Base-by-base conservation (phyloP, 2,113 vertebrate genomes). In the Brachyistius frenatus region DNA sequence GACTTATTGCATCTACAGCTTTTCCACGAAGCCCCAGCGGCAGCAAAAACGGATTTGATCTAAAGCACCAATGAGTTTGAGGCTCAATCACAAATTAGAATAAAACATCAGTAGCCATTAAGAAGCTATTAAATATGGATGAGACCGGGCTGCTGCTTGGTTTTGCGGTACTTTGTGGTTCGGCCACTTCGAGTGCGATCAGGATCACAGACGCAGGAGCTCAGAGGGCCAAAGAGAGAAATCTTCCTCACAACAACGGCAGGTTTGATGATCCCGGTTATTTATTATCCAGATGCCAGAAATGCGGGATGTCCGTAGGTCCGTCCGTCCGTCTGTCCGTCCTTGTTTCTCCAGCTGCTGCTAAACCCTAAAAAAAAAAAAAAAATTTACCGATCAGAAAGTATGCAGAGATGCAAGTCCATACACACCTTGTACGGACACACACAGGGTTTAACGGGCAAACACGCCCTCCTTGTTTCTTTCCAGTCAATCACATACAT, bases 31-130 rank as follows among this genome's bases (percentile, higher is more conserved):
- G 78, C 62, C 46, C n/a, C 83, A 57, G 49, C 5, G 0, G 70
- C 55, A 15, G 39, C 62, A 52, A 39, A 78, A 23, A 23, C 23
- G 23, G 23, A 61, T 62, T 56, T 62, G 32, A 77, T 75, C 36
- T 13, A 56, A 60, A 46, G 13, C 30, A 52, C 7, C 58, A 39
- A 75, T 58, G 56, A 74, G 63, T 73, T 67, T 35, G 33, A 53
- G 47, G 57, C 50, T 14, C 52, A 54, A 65, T 84, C 46, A 55
- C 63, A 66, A 78, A 37, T 84, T 73, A 83, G 62, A 72, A 75
- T 54, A 39, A 82, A 84, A 15, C 73, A 71, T 82, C 68, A 60
- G 66, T 52, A 30, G 56, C 82, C 73, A 76, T 91, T 87, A 78
- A 72, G 58, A 67, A 37, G 54, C 16, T 36, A 41, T 88, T 4